Percentiles rank a stretch among this genome's conserved stretches.
Evolutionary conservation across 2,797 vertebrate species (phyloP).

Genomic region (Chromobotia macracanthus): DNA sequence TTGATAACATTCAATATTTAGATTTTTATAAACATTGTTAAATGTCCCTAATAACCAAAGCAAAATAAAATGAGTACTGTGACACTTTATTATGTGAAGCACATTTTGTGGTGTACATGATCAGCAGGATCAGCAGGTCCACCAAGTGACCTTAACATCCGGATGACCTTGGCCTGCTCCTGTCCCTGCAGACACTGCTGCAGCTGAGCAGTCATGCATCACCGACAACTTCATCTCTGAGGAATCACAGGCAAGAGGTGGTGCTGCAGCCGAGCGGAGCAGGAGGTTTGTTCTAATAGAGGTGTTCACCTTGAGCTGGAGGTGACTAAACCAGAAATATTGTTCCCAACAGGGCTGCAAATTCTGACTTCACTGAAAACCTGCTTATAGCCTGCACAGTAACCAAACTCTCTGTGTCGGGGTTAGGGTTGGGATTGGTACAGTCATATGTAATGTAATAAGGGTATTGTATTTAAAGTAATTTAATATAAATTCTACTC

Average conservation of each 20-base stretch:
- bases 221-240: slow-evolving; percentile 65
- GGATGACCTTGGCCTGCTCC: slow-evolving; percentile 61
- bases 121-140: background rate
- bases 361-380: slow-evolving; percentile 51
- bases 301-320: slow-evolving; percentile 69
- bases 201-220: slow-evolving; percentile 66
- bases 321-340: slow-evolving; percentile 66
- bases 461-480: too few relatives aligned
- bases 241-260: slow-evolving; percentile 63
- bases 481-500: too few relatives aligned
- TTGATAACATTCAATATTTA: too few relatives aligned
- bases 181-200: slow-evolving; percentile 58
- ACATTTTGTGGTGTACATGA: too few relatives aligned
- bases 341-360: slow-evolving; percentile 62
- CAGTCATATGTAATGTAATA: too few relatives aligned
- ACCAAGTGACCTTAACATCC: slow-evolving; percentile 68
- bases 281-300: slow-evolving; percentile 66
- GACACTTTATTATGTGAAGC: too few relatives aligned
- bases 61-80: too few relatives aligned
- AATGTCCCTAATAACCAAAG: background rate
- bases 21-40: background rate
- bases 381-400: background rate
- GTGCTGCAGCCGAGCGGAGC: slow-evolving; percentile 61
- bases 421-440: too few relatives aligned
- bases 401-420: background rate